Conservation (phyloP, 1,140 invertebrate genomes). For the Druon quercuslanigerum region DNA sequence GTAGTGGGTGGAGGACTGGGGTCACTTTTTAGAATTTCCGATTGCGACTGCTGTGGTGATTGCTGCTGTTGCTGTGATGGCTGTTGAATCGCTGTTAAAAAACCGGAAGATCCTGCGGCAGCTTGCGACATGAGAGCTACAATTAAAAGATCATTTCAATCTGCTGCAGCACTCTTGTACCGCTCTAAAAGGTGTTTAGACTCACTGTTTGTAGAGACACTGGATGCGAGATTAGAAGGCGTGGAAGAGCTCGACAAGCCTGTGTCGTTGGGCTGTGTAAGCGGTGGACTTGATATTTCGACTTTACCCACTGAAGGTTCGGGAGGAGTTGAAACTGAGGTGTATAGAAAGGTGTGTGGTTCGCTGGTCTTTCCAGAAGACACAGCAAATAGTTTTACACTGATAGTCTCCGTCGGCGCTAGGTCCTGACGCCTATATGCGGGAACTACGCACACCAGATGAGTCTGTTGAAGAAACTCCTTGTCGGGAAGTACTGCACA, state of each 20-base stretch:
- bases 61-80: constrained; percentile 32
- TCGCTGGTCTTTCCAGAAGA: constrained; percentile 93
- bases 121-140: constrained; percentile 58
- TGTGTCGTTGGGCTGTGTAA: constrained; percentile 78
- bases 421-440: constrained; percentile 80
- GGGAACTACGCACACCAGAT: constrained; percentile 93
- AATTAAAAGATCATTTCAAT: constrained; percentile 37
- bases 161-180: neutral
- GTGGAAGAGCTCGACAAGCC: constrained; percentile 49
- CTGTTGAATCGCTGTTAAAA: constrained; percentile 58
- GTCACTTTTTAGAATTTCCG: constrained; percentile 66
- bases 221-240: constrained; percentile 25
- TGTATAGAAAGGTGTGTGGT: constrained; percentile 90
- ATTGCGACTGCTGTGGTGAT: constrained; percentile 32
- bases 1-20: constrained; percentile 64
- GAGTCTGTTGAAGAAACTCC: constrained; percentile 92
- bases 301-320: constrained; percentile 57
- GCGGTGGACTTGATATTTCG: constrained; percentile 46
- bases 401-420: constrained; percentile 80
- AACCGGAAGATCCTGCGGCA: constrained; percentile 56
- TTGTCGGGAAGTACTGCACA: constrained; percentile 87
- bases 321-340: constrained; percentile 73
- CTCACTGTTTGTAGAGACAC: constrained; percentile 51
- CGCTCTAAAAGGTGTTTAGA: constrained; percentile 28
- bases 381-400: constrained; percentile 86